Conservation (phyloP, 2,888 invertebrate genomes). For the Harpagoxenus sublaevis region DNA sequence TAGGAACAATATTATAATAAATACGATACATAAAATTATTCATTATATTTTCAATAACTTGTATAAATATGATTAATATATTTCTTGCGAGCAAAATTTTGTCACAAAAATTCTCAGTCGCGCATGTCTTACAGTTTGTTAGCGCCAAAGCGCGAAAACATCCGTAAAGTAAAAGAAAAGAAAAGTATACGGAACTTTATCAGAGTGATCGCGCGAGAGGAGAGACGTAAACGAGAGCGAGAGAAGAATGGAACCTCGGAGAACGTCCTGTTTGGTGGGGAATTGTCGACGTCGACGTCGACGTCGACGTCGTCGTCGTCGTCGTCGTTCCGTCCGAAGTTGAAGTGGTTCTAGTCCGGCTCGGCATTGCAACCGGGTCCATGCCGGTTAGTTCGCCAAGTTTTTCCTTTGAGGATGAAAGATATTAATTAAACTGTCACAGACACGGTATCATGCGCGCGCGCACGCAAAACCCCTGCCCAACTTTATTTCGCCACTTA, state of each 20-base stretch:
- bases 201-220: conserved; percentile 13
- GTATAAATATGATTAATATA: neutral
- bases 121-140: conserved; percentile 30
- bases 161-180: conserved; percentile 12
- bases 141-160: conserved; percentile 41
- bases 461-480: conserved; percentile 63
- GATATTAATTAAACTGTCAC: conserved; percentile 86
- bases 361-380: conserved; percentile 59
- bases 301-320: conserved; percentile 48
- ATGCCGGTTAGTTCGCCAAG: conserved; percentile 82
- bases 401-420: conserved; percentile 85
- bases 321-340: conserved; percentile 67
- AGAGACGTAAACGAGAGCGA: conserved; percentile 34
- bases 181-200: conserved; percentile 39
- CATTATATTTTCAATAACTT: neutral
- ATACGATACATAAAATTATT: neutral
- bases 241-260: conserved; percentile 43
- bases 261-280: conserved; percentile 40
- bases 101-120: neutral
- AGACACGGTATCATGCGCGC: conserved; percentile 79
- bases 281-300: conserved; percentile 30
- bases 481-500: conserved; percentile 85
- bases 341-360: conserved; percentile 69
- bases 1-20: neutral
- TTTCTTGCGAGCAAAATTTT: neutral